Conservation (phyloP, 2,113 vertebrate species). For the Cercocebus atys region DNA sequence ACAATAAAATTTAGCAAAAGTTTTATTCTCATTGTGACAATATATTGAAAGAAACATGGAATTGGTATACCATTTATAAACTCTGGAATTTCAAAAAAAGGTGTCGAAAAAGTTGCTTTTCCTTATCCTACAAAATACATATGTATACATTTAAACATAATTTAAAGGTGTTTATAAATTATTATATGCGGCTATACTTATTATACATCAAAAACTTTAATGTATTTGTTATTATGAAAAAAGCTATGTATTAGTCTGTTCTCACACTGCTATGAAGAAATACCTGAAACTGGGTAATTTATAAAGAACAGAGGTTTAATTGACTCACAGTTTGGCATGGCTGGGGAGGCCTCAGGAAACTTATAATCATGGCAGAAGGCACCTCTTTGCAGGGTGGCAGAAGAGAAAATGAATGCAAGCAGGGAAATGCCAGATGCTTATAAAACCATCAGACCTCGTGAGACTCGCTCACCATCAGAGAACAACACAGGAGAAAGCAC, state of each 20-base stretch:
- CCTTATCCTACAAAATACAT: background rate
- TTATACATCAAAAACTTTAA: slow-evolving; percentile 44
- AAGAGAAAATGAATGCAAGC: too few species aligned
- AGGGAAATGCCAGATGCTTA: too few species aligned
- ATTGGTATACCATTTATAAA: slow-evolving; percentile 25
- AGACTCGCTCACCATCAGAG: too few species aligned
- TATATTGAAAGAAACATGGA: slow-evolving; percentile 30
- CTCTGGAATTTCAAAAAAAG: slow-evolving; percentile 40
- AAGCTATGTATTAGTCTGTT: background rate
- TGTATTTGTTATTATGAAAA: slow-evolving; percentile 23
- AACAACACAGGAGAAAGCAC: too few species aligned
- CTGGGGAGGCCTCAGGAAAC: too few species aligned
- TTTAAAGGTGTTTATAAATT: slow-evolving; percentile 14
- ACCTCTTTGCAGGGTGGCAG: too few species aligned
- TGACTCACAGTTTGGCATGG: too few species aligned
- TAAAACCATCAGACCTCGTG: too few species aligned
- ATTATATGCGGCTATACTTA: slow-evolving; percentile 3
- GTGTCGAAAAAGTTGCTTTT: background rate
- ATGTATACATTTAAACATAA: slow-evolving; percentile 20
- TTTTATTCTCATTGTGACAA: background rate
- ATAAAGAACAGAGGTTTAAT: too few species aligned
- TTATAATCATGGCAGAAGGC: too few species aligned
- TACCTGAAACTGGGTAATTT: too few species aligned
- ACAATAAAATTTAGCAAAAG: slow-evolving; percentile 40
- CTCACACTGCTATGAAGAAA: too few species aligned